Evolutionary conservation across 2,797 vertebrate genomes (phyloP), one percentile per base, ranked within the genome.

Genomic region (Gallinago stenura): DNA sequence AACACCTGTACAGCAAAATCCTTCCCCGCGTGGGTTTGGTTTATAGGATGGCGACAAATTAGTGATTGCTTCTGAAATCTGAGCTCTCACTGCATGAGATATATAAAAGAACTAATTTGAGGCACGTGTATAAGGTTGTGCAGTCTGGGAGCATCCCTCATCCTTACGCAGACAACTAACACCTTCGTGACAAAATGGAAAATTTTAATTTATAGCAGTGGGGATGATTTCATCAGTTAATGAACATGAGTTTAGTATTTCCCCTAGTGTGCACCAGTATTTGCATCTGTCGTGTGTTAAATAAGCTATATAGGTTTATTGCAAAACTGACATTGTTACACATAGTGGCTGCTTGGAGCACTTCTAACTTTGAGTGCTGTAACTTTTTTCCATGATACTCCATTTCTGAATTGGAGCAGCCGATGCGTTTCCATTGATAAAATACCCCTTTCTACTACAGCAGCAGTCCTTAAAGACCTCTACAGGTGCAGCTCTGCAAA

Each of bases 81-180:
- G 2, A 16, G 46, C 37, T 84, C 53, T 70, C 7, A 0, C 37
- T 51, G n/a, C 31, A 14, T 8, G 58, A 12, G 24, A 24, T 12
- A 19, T 53, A 61, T 57, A 64, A 8, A 86, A 66, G 64, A 70
- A 31, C 3, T 16, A 39, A 16, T 3, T 15, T 1, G 12, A 73
- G 56, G 50, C 48, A 25, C 9, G 0, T 0, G 21, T 26, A 15
- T 3, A 9, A 30, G 13, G 15, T 6, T 43, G 39, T 51, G 68
- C 66, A 64, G 33, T 64, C 14, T 12, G 31, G 73, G 50, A 72
- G 9, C 26, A 26, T 56, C 31, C n/a, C 18, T 73, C 18, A 6
- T 41, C 25, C 41, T 72, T 35, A 15, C 48, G 50, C 22, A 65
- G 45, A 20, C 33, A 78, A 28, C 22, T 37, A 58, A 39, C 31